Evolutionary conservation across 2,888 invertebrate species (phyloP).

Genomic region (Stenodema calcarata): DNA sequence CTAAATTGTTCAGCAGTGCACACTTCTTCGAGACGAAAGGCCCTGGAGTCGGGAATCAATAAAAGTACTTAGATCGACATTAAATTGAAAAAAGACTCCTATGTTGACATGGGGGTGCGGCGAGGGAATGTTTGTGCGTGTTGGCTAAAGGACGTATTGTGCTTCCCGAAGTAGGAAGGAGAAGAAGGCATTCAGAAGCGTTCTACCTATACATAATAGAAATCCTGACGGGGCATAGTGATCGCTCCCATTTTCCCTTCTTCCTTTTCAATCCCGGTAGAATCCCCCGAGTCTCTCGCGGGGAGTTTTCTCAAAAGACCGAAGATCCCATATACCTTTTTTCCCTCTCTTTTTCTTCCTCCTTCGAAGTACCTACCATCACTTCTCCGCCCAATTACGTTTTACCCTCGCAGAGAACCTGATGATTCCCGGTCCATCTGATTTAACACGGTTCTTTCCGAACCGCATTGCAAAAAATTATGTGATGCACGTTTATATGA

Average conservation of each 20-base stretch:
- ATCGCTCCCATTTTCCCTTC: conserved; percentile 25
- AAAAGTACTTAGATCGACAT: conserved; percentile 17
- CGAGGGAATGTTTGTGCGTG: conserved; percentile 11
- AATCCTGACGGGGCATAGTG: conserved; percentile 35
- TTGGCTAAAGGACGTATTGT: conserved; percentile 9
- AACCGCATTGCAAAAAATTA: too few relatives aligned
- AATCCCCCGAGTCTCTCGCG: background rate
- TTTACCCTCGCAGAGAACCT: background rate
- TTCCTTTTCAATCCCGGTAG: conserved; percentile 14
- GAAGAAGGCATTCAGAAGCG: conserved; percentile 17
- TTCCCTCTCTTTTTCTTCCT: background rate
- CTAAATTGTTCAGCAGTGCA: background rate
- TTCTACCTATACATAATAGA: conserved; percentile 34
- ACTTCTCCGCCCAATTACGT: background rate
- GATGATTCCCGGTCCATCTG: background rate
- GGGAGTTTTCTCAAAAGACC: background rate
- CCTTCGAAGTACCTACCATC: background rate
- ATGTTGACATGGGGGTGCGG: conserved; percentile 21
- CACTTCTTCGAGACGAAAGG: background rate
- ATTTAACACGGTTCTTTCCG: background rate
- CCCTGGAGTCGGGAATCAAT: background rate
- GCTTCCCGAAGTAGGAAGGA: background rate
- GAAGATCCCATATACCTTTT: background rate
- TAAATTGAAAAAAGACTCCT: conserved; percentile 21
- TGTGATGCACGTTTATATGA: too few relatives aligned